phyloP scores from a whole-genome alignment of 1,140 invertebrate genomes.

The Diorhabda sublineata region DNA sequence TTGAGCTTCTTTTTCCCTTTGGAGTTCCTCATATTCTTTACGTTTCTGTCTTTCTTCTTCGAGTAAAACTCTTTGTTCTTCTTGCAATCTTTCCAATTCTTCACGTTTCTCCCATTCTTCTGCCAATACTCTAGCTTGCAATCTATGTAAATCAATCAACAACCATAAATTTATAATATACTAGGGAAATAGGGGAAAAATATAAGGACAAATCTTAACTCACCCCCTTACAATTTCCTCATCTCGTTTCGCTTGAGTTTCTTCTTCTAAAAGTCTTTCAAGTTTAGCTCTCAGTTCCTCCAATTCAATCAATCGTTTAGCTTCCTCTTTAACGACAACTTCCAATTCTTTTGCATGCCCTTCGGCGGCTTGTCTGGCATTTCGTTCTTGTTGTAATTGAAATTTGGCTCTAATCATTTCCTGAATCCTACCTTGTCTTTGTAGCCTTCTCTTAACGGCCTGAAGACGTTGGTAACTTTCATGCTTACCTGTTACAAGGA shows the following conservation, averaged over 20 bases:
- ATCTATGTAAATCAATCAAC: constrained; percentile 9
- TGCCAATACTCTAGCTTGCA: constrained; percentile 69
- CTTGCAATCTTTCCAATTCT: constrained; percentile 70
- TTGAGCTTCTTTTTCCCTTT: constrained; percentile 67
- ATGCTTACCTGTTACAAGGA: constrained; percentile 43
- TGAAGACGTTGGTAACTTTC: constrained; percentile 65
- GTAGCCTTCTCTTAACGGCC: constrained; percentile 57
- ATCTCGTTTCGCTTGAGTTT: constrained; percentile 75
- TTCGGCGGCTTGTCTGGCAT: constrained; percentile 66
- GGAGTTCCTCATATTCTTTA: constrained; percentile 65
- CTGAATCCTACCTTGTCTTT: constrained; percentile 54
- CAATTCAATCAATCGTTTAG: constrained; percentile 65
- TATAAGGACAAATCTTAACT: neutral
- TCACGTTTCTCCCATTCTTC: constrained; percentile 81
- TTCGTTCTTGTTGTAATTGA: constrained; percentile 60
- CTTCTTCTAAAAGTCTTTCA: constrained; percentile 69
- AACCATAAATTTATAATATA: too few species aligned
- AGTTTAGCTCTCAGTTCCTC: constrained; percentile 63
- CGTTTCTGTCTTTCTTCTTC: constrained; percentile 70
- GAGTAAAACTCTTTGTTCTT: constrained; percentile 67
- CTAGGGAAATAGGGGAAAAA: neutral
- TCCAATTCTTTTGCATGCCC: constrained; percentile 60
- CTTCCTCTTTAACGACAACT: constrained; percentile 64
- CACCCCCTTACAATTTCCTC: constrained; percentile 73
- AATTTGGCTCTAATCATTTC: constrained; percentile 53